Evolutionary conservation across 2,888 invertebrate species (phyloP), one percentile per base, ranked within the genome.

Genomic region (Aleiodes testaceus): DNA sequence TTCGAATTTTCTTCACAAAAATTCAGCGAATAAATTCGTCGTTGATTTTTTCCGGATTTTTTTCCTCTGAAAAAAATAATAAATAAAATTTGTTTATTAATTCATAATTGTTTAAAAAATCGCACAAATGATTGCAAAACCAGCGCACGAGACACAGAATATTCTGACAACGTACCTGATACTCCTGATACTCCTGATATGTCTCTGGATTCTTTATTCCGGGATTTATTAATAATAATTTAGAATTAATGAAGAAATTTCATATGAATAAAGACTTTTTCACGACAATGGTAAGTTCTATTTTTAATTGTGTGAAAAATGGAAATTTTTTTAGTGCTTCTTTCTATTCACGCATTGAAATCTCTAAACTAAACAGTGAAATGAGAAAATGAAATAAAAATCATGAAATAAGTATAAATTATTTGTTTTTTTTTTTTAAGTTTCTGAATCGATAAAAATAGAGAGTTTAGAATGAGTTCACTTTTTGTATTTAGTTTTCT

Each of bases 91-190:
- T 26, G 26, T 45, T 44, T 66, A 53, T 52, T 16, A 61, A 18
- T 42, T n/a, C 9, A 45, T 30, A 11, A 36, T 36, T 11, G 18
- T 64, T 20, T 45, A 26, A 9, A 49, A 69, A 22, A 20, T n/a
- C 44, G 16, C 44, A 66, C 55, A 26, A 42, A 61, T 59, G 12
- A 59, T 59, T 47, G 45, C 63, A 4, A 63, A 79, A 61, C 72
- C 80, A 49, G 79, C 78, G 14, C 79, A 81, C 77, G 93, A 93
- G 89, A 91, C 92, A 73, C 90, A 90, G 75, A 93, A 90, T 86
- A 90, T 93, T 76, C 88, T 93, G 81, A 92, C 92, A 83, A 93
- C 93, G 78, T 93, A 93, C 84, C 87, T 92, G 80, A 93, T 93
- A 85, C 87, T 93, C 85, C 90, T 92, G 79, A 88, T 92, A 52